phyloP scores from a whole-genome alignment of 2,888 invertebrate genomes.

The Nudaria mundana region DNA sequence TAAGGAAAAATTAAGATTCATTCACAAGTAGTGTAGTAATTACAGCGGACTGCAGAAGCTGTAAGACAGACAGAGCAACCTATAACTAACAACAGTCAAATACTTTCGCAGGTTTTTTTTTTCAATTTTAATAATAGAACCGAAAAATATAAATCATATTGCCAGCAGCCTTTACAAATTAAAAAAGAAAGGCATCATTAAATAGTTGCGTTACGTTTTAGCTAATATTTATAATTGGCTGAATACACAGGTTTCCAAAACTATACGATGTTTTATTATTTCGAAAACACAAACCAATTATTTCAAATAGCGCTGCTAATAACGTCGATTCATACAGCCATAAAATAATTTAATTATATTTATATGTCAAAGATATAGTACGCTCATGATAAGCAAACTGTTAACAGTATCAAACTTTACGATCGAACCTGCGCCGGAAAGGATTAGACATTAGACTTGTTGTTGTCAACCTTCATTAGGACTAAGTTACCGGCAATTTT shows the following conservation, averaged over 20 bases:
- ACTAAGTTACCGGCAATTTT: background rate
- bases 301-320: background rate
- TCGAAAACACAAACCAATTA: background rate
- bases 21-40: too few relatives aligned
- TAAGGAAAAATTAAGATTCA: too few relatives aligned
- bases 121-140: background rate
- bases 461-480: background rate
- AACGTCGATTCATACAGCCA: constrained; percentile 3
- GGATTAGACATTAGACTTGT: constrained; percentile 16
- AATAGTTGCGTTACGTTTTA: background rate
- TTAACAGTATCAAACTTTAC: constrained; percentile 21
- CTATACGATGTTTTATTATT: too few relatives aligned
- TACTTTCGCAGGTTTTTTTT: background rate
- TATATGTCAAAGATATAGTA: constrained; percentile 24
- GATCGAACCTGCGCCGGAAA: constrained; percentile 17
- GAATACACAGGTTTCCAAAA: too few relatives aligned
- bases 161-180: background rate
- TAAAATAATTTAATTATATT: constrained; percentile 22
- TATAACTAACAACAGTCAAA: background rate
- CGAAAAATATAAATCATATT: background rate
- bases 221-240: too few relatives aligned
- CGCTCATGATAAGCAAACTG: constrained; percentile 5
- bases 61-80: too few relatives aligned
- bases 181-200: background rate
- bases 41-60: too few relatives aligned